Evolutionary conservation across 1,140 invertebrate species (phyloP).

Genomic region (Philopotamus ludificatus): DNA sequence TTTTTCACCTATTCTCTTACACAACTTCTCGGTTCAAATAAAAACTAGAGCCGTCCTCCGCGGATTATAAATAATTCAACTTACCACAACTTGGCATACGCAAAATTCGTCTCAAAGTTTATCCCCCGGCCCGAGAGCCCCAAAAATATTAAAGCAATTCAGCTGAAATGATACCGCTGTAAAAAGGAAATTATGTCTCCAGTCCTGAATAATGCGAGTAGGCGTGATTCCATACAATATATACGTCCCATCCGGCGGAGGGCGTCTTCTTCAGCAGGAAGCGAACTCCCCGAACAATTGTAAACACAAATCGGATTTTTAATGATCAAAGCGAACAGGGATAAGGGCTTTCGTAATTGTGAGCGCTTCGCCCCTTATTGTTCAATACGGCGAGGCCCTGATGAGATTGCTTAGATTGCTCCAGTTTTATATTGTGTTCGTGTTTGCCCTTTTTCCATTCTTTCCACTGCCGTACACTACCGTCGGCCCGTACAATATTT

Average conservation of each 20-base stretch:
- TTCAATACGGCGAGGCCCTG: not conserved
- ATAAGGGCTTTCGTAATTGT: not conserved
- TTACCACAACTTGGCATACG: no score
- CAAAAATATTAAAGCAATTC: no score
- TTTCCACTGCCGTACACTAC: not conserved
- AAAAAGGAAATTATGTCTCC: no score
- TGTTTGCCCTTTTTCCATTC: constrained; percentile 1
- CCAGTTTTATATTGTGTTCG: constrained; percentile 8
- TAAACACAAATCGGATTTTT: constrained; percentile 24
- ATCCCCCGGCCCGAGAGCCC: no score
- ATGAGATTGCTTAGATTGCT: constrained; percentile 16
- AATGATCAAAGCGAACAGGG: constrained; percentile 16
- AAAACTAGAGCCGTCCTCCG: no score
- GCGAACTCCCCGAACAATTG: constrained; percentile 10
- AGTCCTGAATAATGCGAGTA: no score
- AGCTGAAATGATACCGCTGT: no score
- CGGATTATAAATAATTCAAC: no score
- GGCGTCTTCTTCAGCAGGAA: not conserved
- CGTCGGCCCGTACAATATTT: not conserved
- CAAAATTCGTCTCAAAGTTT: no score
- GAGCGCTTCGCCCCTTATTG: not conserved
- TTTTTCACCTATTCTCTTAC: no score
- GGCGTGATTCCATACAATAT: not conserved
- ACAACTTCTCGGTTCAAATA: no score
- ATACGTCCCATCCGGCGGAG: not conserved